These are phyloP conservation scores for Trilocha varians DNA, from an alignment of 2,888 invertebrate species.

Conservation along the genomic window DNA sequence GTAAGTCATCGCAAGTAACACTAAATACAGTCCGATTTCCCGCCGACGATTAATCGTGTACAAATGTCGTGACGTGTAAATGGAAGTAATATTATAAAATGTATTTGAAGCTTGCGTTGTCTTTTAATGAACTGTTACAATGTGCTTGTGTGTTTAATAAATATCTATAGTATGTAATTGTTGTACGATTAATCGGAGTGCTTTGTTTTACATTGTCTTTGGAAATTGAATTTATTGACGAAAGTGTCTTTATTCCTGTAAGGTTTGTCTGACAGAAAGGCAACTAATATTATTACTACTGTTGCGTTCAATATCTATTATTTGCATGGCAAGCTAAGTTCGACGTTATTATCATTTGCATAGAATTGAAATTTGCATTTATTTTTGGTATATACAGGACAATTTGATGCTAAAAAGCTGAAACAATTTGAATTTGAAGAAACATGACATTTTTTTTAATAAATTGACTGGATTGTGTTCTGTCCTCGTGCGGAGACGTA, in stretches of 20 bases:
- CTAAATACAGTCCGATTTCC: too few relatives aligned
- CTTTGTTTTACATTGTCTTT: slow-evolving; percentile 1
- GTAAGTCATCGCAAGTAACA: too few relatives aligned
- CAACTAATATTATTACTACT: not conserved
- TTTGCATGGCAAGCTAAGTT: not conserved
- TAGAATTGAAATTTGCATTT: not conserved
- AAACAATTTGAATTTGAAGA: too few relatives aligned
- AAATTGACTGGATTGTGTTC: slow-evolving; percentile 14
- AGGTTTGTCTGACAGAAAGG: not conserved
- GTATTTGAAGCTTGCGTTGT: too few relatives aligned
- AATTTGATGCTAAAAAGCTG: too few relatives aligned
- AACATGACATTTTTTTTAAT: not conserved
- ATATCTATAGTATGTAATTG: not conserved
- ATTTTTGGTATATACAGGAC: too few relatives aligned
- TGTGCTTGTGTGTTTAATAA: too few relatives aligned
- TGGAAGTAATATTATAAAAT: too few relatives aligned
- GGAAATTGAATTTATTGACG: slow-evolving; percentile 5
- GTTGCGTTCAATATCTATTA: not conserved
- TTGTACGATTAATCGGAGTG: not conserved
- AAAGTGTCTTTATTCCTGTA: slow-evolving; percentile 4
- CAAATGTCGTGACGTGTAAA: too few relatives aligned
- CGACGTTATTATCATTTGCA: not conserved
- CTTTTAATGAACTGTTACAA: too few relatives aligned
- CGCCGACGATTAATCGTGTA: too few relatives aligned
- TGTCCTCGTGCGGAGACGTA: slow-evolving; percentile 38